Base-by-base conservation (phyloP, 64 coral and sea anemone genomes). In the Dendronephthya gigantea region DNA sequence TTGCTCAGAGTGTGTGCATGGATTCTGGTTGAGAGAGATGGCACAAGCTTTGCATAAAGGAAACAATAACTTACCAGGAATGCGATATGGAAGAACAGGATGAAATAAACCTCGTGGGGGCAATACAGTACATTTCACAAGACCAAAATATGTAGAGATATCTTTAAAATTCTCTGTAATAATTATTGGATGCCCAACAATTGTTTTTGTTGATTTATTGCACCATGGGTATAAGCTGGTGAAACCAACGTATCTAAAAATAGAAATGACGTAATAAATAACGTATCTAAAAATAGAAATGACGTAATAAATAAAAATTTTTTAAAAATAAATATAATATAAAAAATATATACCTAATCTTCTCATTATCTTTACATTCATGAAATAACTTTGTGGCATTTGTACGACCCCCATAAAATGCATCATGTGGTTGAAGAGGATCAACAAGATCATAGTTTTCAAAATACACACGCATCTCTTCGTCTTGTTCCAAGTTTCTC, bases 31-130 rank as follows among this genome's bases (percentile, higher is more conserved):
- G 17, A 1, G 29, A 33, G 40, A 43, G 7, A 48, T 38, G 0
- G 31, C 85, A 47, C 85, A 87, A 14, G 59, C 1, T 43, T 45
- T 40, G 30, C 85, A 87, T 23, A 75, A 40, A 40, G 85, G 85
- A 68, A 87, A 87, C 66, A 79, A 79, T 40, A 87, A 30, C 47
- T 87, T 87, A 34, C 40, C 45, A 23, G 14, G 12, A 32, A 43
- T 75, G 13, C 68, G 39, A 39, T 74, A 69, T 15, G 68, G 85
- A 32, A 87, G 47, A 1, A 87, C 85, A 47, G 85, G 65, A 49
- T 87, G 85, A 28, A 32, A 87, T 2, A 87, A 38, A 47, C 40
- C 37, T 48, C 15, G 35, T 45, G 85, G 85, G 27, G 85, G 85
- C 9, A 87, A 38, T 14, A 87, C 59, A 1, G 27, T 45, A 6